Conservation (phyloP, 2,888 invertebrate genomes). For the Metacarcinus magister region DNA sequence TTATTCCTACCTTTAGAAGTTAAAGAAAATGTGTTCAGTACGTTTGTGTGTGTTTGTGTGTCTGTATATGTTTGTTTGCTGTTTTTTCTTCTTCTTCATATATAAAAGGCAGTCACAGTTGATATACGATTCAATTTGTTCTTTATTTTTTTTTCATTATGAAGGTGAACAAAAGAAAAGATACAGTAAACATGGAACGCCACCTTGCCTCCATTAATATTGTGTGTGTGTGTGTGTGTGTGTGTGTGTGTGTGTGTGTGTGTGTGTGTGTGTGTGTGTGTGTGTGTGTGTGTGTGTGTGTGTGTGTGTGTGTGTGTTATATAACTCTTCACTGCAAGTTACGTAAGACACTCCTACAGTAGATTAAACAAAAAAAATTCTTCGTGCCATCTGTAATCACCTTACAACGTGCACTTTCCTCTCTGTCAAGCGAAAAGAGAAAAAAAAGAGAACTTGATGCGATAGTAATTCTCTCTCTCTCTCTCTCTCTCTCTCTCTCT, state of each 20-base stretch:
- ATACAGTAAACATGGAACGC: neutral
- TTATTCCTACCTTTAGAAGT: neutral
- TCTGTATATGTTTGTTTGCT: neutral
- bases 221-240: slow-evolving; percentile 2
- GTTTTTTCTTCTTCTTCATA: too few relatives aligned
- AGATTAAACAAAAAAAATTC: too few relatives aligned
- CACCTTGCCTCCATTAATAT: neutral
- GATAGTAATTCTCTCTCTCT: neutral
- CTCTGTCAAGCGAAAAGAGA: neutral
- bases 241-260: slow-evolving; percentile 37
- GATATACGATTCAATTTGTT: too few relatives aligned
- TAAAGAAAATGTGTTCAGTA: neutral
- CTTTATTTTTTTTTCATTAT: neutral
- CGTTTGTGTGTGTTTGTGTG: neutral
- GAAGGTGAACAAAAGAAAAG: neutral
- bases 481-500: slow-evolving; percentile 2
- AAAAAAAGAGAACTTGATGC: neutral
- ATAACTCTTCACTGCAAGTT: too few relatives aligned
- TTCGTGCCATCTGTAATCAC: neutral
- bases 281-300: neutral
- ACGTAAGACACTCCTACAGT: too few relatives aligned
- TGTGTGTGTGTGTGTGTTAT: neutral
- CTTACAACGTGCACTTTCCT: neutral
- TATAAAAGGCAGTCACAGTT: too few relatives aligned
- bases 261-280: slow-evolving; percentile 26